phyloP scores from a whole-genome alignment of 1,140 invertebrate genomes.

The Augochlora pura region DNA sequence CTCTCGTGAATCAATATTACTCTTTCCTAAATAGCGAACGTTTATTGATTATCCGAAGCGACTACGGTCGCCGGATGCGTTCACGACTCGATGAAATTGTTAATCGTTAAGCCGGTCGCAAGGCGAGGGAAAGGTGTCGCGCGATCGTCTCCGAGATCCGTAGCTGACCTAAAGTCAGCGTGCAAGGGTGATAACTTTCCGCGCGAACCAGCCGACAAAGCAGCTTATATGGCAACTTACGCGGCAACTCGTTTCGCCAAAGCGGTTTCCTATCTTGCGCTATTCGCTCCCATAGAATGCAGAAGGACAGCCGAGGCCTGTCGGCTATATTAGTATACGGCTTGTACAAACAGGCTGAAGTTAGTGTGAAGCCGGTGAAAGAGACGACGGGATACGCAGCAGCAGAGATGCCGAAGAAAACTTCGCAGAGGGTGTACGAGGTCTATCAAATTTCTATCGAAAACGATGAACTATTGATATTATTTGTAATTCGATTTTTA shows the following conservation, averaged over 20 bases:
- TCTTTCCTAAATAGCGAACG: too few species aligned
- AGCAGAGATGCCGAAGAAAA: not conserved
- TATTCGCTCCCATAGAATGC: conserved; percentile 38
- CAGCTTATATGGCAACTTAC: conserved; percentile 66
- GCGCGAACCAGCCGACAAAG: conserved; percentile 59
- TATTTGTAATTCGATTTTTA: too few species aligned
- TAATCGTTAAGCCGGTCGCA: not conserved
- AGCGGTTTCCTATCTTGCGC: conserved; percentile 59
- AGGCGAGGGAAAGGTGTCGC: conserved; percentile 7
- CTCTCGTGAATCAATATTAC: not conserved
- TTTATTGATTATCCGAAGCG: not conserved
- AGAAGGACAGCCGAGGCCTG: conserved; percentile 34
- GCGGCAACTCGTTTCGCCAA: conserved; percentile 56
- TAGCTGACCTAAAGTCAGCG: conserved; percentile 34
- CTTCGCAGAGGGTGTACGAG: too few species aligned
- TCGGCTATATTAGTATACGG: conserved; percentile 36
- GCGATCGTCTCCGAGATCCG: conserved; percentile 20
- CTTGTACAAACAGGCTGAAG: conserved; percentile 47
- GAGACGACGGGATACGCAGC: not conserved
- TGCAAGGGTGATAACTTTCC: conserved; percentile 45
- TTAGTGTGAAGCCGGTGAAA: conserved; percentile 2
- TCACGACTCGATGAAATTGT: not conserved
- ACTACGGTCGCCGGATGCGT: not conserved
- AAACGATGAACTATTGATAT: too few species aligned
- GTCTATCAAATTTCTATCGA: not conserved